Base-by-base conservation (phyloP, 23 tunicate species). In the Trididemnum miniatum region DNA sequence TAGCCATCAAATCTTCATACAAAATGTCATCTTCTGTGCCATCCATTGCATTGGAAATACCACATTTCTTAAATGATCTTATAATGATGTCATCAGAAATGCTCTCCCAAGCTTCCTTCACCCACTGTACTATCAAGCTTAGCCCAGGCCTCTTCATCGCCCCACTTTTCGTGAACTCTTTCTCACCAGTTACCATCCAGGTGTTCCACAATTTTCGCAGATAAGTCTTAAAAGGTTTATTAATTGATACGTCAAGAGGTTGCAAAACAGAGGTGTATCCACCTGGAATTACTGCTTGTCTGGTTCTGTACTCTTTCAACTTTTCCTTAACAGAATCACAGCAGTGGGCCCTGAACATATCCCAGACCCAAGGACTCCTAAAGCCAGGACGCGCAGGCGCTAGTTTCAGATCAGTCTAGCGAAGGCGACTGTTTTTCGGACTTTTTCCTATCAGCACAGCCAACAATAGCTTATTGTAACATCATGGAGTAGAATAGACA, bases 181-280 rank as follows among this genome's bases (percentile, higher is more conserved):
- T 71, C 12, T 71, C 76, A 2, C 76, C 76, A 18, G 28, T 32
- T 20, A 71, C 12, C 36, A 71, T 71, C 76, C 76, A 71, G 12
- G 12, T 28, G 23, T 32, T 71, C 69, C 69, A 62, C 15, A n/a
- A 62, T 4, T 22, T 22, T 22, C 69, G 69, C 15, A 62, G 5
- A 25, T 15, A 9, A 24, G 15, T 24, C 28, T 76, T 76, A 27
- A 76, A 76, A 9, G 80, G 80, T 76, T 76, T 76, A 24, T 76
- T 76, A 4, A 76, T 40, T 20, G 71, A 76, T 15, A 76, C 72
- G 71, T 76, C 80, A 22, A 76, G 80, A 7, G 80, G 80, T 44
- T 76, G 80, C 5, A 76, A n/a, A 3, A 76, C 27, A 12, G 28
- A 20, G 5, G 80, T 78, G 36, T 26, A 31, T 24, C 83, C 83